Base-by-base conservation (phyloP, 37 sponge, comb jelly and placozoan genomes). In the Axinella damicornis region DNA sequence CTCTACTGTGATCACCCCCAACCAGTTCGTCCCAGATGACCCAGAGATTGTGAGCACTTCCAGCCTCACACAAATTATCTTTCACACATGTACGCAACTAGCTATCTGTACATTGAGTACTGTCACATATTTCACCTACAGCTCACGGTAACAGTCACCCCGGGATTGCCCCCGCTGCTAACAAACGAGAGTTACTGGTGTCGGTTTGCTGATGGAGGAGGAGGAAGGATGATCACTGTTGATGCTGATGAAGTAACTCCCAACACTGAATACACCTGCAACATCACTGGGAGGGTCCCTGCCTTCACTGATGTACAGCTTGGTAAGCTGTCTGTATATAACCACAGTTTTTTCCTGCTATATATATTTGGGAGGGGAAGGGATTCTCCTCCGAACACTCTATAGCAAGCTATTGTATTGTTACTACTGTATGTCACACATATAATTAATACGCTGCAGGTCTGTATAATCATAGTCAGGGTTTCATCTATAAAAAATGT, bases 161-260 rank as follows among this genome's bases (percentile, higher is more conserved):
- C 71, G 20, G 83, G 74, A 15, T 65, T 88, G 41, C 88, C 88
- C 31, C 25, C 74, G 35, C 69, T 54, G 24, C 65, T 79, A 13
- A 5, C 32, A 15, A 57, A 67, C 33, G 80, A 83, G 80, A 79
- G 31, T 27, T 90, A 69, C 74, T 20, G 19, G 19, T 90, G 90
- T 18, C 71, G 55, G 32, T 57, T 82, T 34, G 57, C 70, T 0
- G 83, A 33, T 62, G 58, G 32, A 40, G 73, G 25, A 72, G 73
- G 71, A 46, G 25, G 30, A 13, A 52, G n/a, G 24, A 41, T 80
- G 37, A 61, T 64, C 1, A 61, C 71, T 27, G 46, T 9, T 12
- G 61, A 37, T 27, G 83, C 83, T 40, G 37, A 55, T 37, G 81
- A 67, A 39, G 41, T 82, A 34, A 35, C 2, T 27, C 19, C 25